Base-by-base conservation (phyloP, 2,797 vertebrate genomes). In the Pygocentrus nattereri region DNA sequence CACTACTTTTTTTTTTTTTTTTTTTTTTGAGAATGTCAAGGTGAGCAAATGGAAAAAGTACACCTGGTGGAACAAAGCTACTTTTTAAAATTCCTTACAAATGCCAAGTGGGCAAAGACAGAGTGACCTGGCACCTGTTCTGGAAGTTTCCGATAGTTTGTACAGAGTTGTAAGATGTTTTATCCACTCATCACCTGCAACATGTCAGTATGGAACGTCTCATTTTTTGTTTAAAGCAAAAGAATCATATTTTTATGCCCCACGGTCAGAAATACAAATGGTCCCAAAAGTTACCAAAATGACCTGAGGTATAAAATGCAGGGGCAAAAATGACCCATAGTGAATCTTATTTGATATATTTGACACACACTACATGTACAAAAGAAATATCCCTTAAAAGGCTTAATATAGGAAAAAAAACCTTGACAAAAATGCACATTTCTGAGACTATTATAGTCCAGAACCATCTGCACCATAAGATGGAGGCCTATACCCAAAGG, bases 101-200 rank as follows among this genome's bases (percentile, higher is more conserved):
- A 69, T 25, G n/a, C 41, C 49, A 21, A 31, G 27, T 54, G 49
- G 49, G 70, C 15, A 30, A 49, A 41, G 23, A 30, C 6, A 13
- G 16, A 52, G 19, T 47, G 44, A 71, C 44, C 15, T 71, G 27
- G 49, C 70, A 54, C 25, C 25, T 30, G 23, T 6, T 25, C 25
- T 30, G 47, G 50, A 67, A 13, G n/a, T 41, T 78, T 82, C 69
- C 19, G 34, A 67, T 59, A 67, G 18, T n/a, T 16, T 68, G 62
- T n/a, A n/a, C 50, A 74, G 6, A 34, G 44, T 72, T 56, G 76
- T 50, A 38, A 58, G 54, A 31, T 1, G 23, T 58, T 79, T 69
- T 44, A 41, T 52, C 30, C 58, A n/a, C 75, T 77, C 47, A 23
- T 74, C 41, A 74, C 62, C 52, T 31, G 41, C 49, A 52, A 30